Conservation (phyloP, 2,888 invertebrate species). For the Entomobrya proxima region DNA sequence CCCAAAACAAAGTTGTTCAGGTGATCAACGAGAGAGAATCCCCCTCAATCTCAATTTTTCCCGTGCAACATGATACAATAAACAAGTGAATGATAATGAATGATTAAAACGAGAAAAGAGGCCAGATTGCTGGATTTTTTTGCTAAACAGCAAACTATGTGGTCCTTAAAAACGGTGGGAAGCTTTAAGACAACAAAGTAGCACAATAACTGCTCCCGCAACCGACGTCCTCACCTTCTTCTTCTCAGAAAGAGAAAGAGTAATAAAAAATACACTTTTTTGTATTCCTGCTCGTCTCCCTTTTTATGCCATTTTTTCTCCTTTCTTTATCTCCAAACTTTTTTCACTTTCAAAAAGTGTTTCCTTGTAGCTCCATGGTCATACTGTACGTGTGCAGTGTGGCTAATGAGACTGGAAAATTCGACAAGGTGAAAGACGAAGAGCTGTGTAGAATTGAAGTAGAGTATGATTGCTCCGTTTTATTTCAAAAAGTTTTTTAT, state of each 20-base stretch:
- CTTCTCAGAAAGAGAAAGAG: neutral
- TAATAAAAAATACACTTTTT: neutral
- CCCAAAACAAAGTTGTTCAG: neutral
- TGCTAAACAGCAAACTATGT: too few relatives aligned
- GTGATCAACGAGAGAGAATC: neutral
- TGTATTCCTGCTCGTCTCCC: neutral
- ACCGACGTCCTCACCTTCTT: neutral
- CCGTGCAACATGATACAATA: too few relatives aligned
- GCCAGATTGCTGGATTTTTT: too few relatives aligned
- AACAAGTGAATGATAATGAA: too few relatives aligned
- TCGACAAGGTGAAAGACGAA: neutral
- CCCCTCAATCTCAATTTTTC: neutral
- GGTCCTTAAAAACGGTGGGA: too few relatives aligned
- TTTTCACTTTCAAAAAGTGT: neutral
- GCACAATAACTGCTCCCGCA: neutral
- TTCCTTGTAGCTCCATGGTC: neutral
- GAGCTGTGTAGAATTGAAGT: neutral
- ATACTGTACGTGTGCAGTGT: conserved; percentile 9
- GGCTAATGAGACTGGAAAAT: conserved; percentile 11
- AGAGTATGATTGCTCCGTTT: neutral
- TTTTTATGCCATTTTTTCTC: neutral
- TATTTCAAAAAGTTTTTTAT: neutral
- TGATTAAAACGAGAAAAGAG: too few relatives aligned
- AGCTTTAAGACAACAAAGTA: neutral
- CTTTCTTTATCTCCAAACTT: neutral